phyloP scores from a whole-genome alignment of 2,888 invertebrate species.

The Drosophila phalerata region DNA sequence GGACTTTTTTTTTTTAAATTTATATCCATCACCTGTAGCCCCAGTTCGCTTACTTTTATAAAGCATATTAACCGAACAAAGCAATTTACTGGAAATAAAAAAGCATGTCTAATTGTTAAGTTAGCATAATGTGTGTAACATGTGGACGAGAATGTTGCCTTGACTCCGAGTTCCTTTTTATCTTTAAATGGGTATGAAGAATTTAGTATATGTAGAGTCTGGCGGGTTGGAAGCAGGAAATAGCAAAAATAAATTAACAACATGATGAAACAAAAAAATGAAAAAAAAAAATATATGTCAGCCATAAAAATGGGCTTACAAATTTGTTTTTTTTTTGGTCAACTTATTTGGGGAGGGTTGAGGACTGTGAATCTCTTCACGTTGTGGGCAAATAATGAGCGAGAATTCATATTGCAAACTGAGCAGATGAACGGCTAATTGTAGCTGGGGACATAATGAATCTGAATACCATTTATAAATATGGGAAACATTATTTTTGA shows the following conservation, averaged over 20 bases:
- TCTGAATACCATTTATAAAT: not conserved
- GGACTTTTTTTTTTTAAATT: too few species aligned
- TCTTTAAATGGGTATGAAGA: constrained; percentile 43
- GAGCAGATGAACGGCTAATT: constrained; percentile 17
- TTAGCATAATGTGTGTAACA: constrained; percentile 75
- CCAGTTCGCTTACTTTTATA: not conserved
- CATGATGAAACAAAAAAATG: constrained; percentile 20
- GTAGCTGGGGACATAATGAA: constrained; percentile 20
- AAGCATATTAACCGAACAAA: constrained; percentile 53
- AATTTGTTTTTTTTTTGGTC: constrained; percentile 49
- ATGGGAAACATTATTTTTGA: constrained; percentile 6
- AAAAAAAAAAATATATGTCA: constrained; percentile 38
- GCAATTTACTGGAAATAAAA: constrained; percentile 73
- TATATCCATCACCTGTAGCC: too few species aligned
- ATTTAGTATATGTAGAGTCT: constrained; percentile 32
- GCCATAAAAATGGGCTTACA: constrained; percentile 57
- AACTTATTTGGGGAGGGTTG: constrained; percentile 15
- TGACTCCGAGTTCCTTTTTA: constrained; percentile 23
- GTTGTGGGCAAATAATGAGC: constrained; percentile 20
- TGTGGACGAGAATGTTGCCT: constrained; percentile 63
- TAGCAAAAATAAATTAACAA: constrained; percentile 66
- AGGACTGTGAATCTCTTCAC: not conserved
- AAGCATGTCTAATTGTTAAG: constrained; percentile 78
- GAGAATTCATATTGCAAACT: constrained; percentile 13
- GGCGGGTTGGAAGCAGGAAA: constrained; percentile 37